phyloP scores from a whole-genome alignment of 2,888 invertebrate species.

The Dexiosoma caninum region DNA sequence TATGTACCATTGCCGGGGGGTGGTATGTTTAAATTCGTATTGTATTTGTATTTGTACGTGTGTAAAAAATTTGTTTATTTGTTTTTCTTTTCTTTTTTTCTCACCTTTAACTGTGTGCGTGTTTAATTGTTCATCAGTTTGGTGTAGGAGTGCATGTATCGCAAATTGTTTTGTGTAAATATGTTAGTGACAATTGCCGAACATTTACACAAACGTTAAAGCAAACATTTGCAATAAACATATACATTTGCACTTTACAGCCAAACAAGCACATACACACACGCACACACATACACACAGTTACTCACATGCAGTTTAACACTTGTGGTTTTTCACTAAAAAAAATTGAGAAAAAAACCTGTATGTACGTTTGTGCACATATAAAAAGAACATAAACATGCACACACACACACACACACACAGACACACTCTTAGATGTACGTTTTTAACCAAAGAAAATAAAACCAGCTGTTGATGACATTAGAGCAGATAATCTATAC shows the following conservation, averaged over 20 bases:
- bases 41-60: neutral
- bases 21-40: neutral
- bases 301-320: slow-evolving; percentile 19
- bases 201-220: slow-evolving; percentile 66
- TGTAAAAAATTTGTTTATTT: no score
- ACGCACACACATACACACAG: neutral
- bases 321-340: slow-evolving; percentile 47
- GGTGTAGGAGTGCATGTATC: neutral
- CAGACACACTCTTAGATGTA: neutral
- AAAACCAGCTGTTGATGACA: slow-evolving; percentile 57
- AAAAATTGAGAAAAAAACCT: neutral
- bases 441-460: slow-evolving; percentile 48
- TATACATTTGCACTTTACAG: slow-evolving; percentile 51
- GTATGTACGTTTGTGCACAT: no score
- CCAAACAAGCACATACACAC: slow-evolving; percentile 27
- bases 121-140: slow-evolving; percentile 1
- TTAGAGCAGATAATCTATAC: slow-evolving; percentile 56
- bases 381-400: slow-evolving; percentile 29
- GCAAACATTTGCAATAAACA: slow-evolving; percentile 60
- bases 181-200: slow-evolving; percentile 53
- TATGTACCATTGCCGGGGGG: no score
- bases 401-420: neutral
- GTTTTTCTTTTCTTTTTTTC: no score
- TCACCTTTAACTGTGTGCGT: neutral
- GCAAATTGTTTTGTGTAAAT: slow-evolving; percentile 43